Evolutionary conservation across 2,888 invertebrate species (phyloP).

Genomic region (Heliconius ismenius): DNA sequence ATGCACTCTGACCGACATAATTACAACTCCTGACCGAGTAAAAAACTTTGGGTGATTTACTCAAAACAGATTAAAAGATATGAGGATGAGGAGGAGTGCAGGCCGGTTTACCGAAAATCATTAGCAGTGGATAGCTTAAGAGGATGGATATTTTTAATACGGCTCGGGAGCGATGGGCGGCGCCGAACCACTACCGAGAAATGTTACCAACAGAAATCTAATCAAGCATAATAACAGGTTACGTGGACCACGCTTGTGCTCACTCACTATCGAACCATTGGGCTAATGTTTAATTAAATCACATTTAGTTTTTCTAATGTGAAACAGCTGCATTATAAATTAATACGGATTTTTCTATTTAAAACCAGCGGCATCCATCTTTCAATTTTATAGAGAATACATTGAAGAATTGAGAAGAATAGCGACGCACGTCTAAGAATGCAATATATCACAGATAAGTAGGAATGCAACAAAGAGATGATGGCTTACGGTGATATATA

Average conservation of each 20-base stretch:
- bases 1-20: constrained; percentile 82
- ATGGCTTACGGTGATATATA: constrained; percentile 55
- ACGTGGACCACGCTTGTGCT: constrained; percentile 76
- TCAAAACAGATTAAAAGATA: constrained; percentile 76
- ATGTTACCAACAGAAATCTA: constrained; percentile 82
- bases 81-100: constrained; percentile 70
- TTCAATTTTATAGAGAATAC: constrained; percentile 53
- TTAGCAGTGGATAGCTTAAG: constrained; percentile 77
- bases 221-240: constrained; percentile 82
- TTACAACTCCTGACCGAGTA: constrained; percentile 77
- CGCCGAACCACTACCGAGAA: constrained; percentile 79
- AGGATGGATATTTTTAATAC: constrained; percentile 79
- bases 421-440: constrained; percentile 59
- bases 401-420: constrained; percentile 53
- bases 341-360: constrained; percentile 42
- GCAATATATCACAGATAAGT: constrained; percentile 75
- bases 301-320: constrained; percentile 71
- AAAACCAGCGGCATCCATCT: constrained; percentile 45
- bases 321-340: constrained; percentile 62
- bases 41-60: constrained; percentile 78
- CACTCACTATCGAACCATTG: constrained; percentile 75
- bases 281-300: constrained; percentile 80
- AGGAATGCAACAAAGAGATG: constrained; percentile 58
- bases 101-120: constrained; percentile 81
- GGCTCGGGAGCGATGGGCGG: constrained; percentile 80